A percentile compares a stretch with the other conserved stretches of the same genome.
phyloP scores from a whole-genome alignment of 2,888 invertebrate genomes.

The Drosophila nigricruria region DNA sequence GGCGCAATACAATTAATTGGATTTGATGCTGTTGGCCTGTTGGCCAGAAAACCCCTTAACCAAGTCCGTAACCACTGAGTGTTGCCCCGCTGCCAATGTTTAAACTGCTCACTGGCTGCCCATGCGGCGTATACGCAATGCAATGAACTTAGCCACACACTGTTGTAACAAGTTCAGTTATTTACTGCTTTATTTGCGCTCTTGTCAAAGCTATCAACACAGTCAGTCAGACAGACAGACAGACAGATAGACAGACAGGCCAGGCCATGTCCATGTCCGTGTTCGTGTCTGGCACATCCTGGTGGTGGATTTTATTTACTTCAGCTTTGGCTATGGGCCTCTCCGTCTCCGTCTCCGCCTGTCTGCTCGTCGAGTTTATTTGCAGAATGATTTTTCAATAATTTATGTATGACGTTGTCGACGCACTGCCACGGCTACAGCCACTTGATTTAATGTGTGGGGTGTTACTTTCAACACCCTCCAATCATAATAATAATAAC shows the following conservation, averaged over 20 bases:
- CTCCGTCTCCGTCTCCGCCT: constrained; percentile 24
- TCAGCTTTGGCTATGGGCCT: constrained; percentile 14
- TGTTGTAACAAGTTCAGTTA: constrained; percentile 41
- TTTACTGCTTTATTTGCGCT: constrained; percentile 76
- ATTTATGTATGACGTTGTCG: constrained; percentile 76
- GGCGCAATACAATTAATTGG: constrained; percentile 78
- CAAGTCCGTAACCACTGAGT: no score
- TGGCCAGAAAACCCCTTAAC: neutral
- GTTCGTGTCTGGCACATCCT: constrained; percentile 28
- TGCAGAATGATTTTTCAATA: constrained; percentile 82
- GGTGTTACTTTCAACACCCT: constrained; percentile 83
- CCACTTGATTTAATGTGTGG: constrained; percentile 80
- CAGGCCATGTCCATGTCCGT: constrained; percentile 11
- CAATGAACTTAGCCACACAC: constrained; percentile 12
- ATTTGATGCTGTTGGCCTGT: constrained; percentile 42
- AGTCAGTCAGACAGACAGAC: constrained; percentile 26
- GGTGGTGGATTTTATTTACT: constrained; percentile 75
- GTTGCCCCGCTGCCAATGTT: no score
- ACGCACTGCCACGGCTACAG: constrained; percentile 37
- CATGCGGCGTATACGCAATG: constrained; percentile 71
- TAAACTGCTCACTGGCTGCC: constrained; percentile 21
- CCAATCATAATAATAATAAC: constrained; percentile 60
- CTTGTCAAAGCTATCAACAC: constrained; percentile 75
- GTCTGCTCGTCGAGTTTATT: constrained; percentile 64
- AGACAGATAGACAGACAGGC: neutral